Evolutionary conservation across 2,797 vertebrate genomes (phyloP).

Genomic region (Platalea minor): DNA sequence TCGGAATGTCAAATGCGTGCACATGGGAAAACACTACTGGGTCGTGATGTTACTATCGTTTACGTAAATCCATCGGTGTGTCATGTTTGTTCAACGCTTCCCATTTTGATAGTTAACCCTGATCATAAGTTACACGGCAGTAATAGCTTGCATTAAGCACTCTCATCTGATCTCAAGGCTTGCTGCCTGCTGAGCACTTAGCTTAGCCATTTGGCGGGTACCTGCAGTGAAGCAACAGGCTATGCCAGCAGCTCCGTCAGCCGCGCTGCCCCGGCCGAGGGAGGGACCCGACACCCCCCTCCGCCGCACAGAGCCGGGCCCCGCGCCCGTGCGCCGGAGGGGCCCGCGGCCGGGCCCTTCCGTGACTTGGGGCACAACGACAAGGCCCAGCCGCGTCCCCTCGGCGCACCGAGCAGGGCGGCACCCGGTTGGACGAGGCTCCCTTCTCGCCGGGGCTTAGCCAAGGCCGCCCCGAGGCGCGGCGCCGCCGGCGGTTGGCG

Average conservation of each 20-base stretch:
- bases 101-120: background rate
- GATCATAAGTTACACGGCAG: background rate
- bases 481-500: too few relatives aligned
- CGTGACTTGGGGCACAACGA: accelerated
- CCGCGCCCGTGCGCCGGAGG: too few relatives aligned
- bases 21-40: accelerated
- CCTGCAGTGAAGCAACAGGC: accelerated
- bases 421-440: accelerated
- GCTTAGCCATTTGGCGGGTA: background rate
- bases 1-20: accelerated
- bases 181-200: background rate
- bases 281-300: background rate
- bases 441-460: accelerated
- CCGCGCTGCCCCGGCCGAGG: accelerated
- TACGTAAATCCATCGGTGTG: accelerated
- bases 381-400: background rate
- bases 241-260: accelerated
- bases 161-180: background rate
- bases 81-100: background rate
- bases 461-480: accelerated
- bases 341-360: background rate
- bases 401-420: too few relatives aligned
- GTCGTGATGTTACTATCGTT: accelerated
- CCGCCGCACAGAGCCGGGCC: background rate
- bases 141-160: background rate